Percentiles rank a stretch among this genome's conserved stretches.
Evolutionary conservation across 2,113 vertebrate genomes (phyloP).

Genomic region (Muntiacus reevesi): DNA sequence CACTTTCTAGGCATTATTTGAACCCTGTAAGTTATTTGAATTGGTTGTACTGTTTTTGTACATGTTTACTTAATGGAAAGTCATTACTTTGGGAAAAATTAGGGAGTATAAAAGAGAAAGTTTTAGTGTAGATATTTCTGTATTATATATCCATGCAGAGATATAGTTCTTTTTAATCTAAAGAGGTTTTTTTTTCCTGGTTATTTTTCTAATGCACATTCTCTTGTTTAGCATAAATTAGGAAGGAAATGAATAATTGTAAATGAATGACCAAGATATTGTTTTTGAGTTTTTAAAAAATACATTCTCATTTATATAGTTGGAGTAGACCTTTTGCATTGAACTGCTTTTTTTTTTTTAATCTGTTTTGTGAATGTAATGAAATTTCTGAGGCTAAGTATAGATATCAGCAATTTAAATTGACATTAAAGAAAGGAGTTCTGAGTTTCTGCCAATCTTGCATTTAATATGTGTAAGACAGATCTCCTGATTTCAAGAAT

Average conservation of each 20-base stretch:
- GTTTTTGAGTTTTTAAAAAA: neutral
- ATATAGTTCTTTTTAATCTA: neutral
- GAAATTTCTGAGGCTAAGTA: neutral
- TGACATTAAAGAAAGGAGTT: neutral
- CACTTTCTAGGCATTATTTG: neutral
- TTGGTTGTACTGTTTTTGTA: neutral
- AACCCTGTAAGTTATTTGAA: neutral
- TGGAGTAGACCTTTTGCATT: neutral
- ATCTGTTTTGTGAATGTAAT: neutral
- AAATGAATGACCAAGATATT: neutral
- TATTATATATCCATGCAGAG: neutral
- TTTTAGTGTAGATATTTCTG: neutral
- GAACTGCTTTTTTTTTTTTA: neutral
- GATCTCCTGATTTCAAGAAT: neutral
- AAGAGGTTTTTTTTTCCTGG: neutral
- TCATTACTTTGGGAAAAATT: neutral
- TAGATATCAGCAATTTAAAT: neutral
- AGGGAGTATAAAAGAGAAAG: neutral
- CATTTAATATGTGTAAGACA: neutral
- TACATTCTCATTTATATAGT: neutral
- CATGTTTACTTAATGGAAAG: neutral
- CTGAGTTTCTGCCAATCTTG: neutral
- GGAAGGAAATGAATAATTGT: neutral
- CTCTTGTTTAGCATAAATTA: neutral
- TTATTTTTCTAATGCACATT: neutral